Percentiles rank a stretch among this genome's conserved stretches.
Evolutionary conservation across 2,888 invertebrate genomes (phyloP).

Genomic region (Andrena bucephala): DNA sequence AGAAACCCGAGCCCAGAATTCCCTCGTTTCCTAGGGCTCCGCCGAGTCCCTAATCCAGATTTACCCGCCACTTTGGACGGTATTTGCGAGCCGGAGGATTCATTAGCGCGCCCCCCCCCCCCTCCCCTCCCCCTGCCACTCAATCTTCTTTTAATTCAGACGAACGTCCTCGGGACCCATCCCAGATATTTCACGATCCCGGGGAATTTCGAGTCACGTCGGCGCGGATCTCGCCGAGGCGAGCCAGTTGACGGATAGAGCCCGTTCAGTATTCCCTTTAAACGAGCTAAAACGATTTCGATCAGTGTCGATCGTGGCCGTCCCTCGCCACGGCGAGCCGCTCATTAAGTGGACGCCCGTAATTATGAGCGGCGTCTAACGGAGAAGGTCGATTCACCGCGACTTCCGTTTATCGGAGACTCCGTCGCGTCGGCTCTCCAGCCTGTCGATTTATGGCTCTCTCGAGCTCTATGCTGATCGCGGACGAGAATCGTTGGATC

Average conservation of each 20-base stretch:
- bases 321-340: conserved; percentile 15
- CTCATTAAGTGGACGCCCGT: conserved; percentile 55
- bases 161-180: neutral
- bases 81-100: neutral
- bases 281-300: conserved; percentile 44
- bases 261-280: conserved; percentile 34
- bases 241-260: conserved; percentile 5
- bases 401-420: conserved; percentile 56
- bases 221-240: neutral
- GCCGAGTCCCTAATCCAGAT: neutral
- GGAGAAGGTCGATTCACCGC: conserved; percentile 53
- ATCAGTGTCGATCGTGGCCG: conserved; percentile 3
- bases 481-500: neutral
- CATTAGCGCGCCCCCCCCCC: neutral
- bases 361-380: conserved; percentile 60
- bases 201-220: neutral
- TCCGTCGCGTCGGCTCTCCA: conserved; percentile 12
- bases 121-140: neutral
- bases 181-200: neutral
- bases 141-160: neutral
- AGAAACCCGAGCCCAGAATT: neutral
- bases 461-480: neutral
- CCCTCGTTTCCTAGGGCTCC: neutral
- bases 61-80: conserved; percentile 1
- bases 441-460: conserved; percentile 23